These are phyloP conservation scores for Anguilla japonica DNA, from an alignment of 2,113 vertebrate genomes.

Conservation along the genomic window DNA sequence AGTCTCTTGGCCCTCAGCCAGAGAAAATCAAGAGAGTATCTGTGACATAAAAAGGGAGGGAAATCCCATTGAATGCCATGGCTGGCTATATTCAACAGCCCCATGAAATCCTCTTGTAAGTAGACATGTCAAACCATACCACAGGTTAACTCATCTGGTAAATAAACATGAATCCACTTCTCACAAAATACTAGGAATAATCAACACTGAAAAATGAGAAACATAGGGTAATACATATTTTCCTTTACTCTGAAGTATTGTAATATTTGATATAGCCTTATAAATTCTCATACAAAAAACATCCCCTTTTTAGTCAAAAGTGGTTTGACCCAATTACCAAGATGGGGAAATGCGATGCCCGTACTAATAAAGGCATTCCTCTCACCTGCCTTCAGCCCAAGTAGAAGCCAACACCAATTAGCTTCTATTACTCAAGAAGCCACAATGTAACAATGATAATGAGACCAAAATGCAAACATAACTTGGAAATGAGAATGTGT, in stretches of 20 bases:
- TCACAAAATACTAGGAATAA: not conserved
- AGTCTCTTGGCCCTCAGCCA: not conserved
- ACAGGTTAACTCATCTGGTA: not conserved
- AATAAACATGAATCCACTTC: not conserved
- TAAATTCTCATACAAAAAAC: not conserved
- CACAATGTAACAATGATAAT: not conserved
- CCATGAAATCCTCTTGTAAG: not conserved
- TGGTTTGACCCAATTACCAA: not conserved
- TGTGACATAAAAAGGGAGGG: not conserved
- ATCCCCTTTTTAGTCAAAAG: not conserved
- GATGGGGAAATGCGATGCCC: not conserved
- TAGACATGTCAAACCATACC: not conserved
- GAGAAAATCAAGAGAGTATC: not conserved
- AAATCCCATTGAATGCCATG: not conserved
- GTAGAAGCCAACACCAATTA: not conserved
- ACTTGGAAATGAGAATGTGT: not conserved
- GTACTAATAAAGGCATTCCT: not conserved
- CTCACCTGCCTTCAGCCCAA: not conserved
- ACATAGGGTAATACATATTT: not conserved
- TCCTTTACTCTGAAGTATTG: not conserved
- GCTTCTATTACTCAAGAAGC: not conserved
- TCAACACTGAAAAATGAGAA: not conserved
- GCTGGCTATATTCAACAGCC: not conserved
- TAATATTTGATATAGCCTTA: not conserved
- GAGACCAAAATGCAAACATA: not conserved